These are phyloP conservation scores for Tringa solitaria DNA, from an alignment of 2,113 vertebrate species.

Conservation along the genomic window DNA sequence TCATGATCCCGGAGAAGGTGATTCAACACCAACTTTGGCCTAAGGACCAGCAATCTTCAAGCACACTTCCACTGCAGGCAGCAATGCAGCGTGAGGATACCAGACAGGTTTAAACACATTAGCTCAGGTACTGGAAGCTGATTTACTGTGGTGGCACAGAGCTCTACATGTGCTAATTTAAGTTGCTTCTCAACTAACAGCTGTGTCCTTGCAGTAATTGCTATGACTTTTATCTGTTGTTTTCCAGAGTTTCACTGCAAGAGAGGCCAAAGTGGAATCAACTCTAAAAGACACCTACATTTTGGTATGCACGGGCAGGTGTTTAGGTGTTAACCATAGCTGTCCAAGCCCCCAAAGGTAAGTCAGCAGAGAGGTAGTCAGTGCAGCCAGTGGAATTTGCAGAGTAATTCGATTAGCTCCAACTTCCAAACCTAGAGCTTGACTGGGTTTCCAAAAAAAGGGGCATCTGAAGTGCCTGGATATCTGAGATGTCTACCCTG, in stretches of 20 bases:
- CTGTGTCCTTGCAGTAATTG: slow-evolving; percentile 32
- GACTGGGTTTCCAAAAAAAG: neutral
- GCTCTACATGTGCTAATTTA: neutral
- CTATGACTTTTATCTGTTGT: neutral
- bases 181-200: neutral
- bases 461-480: neutral
- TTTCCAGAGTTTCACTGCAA: neutral
- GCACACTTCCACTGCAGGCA: neutral
- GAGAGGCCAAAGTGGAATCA: neutral
- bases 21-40: neutral
- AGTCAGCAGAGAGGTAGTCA: neutral
- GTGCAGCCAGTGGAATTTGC: neutral
- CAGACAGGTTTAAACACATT: neutral
- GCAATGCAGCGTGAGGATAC: neutral
- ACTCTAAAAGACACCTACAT: neutral
- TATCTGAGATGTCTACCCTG: neutral
- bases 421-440: neutral
- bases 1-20: neutral
- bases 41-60: neutral
- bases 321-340: neutral
- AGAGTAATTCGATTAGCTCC: neutral
- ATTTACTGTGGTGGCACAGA: neutral
- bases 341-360: neutral
- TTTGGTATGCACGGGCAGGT: neutral
- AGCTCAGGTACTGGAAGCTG: neutral